Conservation (phyloP, 1,140 invertebrate genomes). For the Eubasilissa regina region DNA sequence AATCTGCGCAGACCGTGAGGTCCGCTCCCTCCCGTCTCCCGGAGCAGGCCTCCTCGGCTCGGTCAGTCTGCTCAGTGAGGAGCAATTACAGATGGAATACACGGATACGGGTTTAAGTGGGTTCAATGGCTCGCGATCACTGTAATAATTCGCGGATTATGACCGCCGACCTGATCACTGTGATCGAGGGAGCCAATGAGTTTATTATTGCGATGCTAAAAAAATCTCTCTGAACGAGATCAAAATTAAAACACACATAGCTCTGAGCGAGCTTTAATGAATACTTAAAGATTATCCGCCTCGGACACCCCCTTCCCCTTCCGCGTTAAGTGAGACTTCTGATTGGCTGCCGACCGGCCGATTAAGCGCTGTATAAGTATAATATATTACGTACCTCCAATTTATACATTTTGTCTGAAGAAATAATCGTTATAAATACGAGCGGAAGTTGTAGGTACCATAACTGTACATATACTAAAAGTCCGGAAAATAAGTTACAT, state of each 20-base stretch:
- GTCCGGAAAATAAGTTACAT: too few relatives aligned
- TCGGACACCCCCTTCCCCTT: too few relatives aligned
- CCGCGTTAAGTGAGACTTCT: too few relatives aligned
- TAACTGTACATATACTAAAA: too few relatives aligned
- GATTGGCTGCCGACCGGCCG: too few relatives aligned
- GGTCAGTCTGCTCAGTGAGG: conserved; percentile 5
- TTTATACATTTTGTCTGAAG: too few relatives aligned
- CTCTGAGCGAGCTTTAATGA: not conserved
- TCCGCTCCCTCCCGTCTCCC: conserved; percentile 13
- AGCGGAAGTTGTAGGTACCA: too few relatives aligned
- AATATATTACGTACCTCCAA: too few relatives aligned
- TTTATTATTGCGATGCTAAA: conserved; percentile 31
- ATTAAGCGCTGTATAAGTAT: too few relatives aligned
- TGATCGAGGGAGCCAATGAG: conserved; percentile 5
- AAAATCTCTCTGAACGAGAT: conserved; percentile 11
- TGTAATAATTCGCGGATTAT: conserved; percentile 20
- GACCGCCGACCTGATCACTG: not conserved
- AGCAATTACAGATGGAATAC: conserved; percentile 16
- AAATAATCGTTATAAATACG: too few relatives aligned
- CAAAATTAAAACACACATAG: not conserved
- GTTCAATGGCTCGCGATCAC: conserved; percentile 18
- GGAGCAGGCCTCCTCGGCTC: not conserved
- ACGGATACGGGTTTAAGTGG: conserved; percentile 17
- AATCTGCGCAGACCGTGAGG: not conserved
- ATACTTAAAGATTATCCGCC: too few relatives aligned